phyloP scores from a whole-genome alignment of 2,113 vertebrate genomes.

The Bos taurus region DNA sequence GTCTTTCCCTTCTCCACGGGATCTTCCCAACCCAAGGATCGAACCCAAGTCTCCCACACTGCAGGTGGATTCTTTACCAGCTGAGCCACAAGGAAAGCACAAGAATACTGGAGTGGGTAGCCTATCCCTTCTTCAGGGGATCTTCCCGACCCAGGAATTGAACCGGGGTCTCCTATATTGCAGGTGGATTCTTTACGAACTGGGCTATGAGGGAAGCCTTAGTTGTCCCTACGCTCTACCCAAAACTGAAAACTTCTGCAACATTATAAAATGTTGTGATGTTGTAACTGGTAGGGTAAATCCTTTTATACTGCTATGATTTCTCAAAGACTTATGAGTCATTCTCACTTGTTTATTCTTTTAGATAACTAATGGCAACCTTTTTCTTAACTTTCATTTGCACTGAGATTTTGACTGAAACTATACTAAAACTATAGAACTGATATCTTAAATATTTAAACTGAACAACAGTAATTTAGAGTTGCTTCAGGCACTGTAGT shows the following conservation, averaged over 20 bases:
- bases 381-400: neutral
- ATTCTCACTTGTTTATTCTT: neutral
- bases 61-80: neutral
- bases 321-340: neutral
- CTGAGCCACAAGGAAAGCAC: neutral
- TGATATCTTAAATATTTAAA: slow-evolving; percentile 21
- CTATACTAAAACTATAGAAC: neutral
- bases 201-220: neutral
- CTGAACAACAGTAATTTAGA: neutral
- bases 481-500: neutral
- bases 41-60: neutral
- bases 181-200: neutral
- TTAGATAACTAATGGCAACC: neutral
- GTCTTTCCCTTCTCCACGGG: neutral
- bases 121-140: neutral
- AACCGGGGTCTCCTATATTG: accelerated
- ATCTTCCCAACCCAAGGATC: neutral
- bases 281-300: neutral
- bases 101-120: neutral
- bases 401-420: neutral
- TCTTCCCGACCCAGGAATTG: neutral
- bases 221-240: neutral
- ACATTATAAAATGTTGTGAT: neutral
- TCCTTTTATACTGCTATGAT: neutral
- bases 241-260: neutral